Percentiles rank a stretch among this genome's conserved stretches.
Evolutionary conservation across 1,140 invertebrate species (phyloP).

Genomic region (Drosophila erecta): DNA sequence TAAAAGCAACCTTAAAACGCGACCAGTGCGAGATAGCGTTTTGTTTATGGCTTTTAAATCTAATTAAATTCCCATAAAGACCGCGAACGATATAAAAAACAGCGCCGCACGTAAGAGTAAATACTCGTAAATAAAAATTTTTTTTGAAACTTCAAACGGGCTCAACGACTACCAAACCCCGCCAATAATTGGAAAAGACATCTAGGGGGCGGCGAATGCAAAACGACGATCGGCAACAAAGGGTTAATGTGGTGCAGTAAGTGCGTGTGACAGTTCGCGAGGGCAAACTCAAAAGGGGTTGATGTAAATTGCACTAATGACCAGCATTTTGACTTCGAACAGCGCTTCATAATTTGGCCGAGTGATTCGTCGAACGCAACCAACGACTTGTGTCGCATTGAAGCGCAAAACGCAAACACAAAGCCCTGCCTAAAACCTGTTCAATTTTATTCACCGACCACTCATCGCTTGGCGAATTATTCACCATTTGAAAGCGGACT

Average conservation of each 20-base stretch:
- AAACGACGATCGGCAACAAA: slow-evolving; percentile 27
- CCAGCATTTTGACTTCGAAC: slow-evolving; percentile 66
- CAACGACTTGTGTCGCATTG: slow-evolving; percentile 16
- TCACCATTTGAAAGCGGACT: slow-evolving; percentile 2
- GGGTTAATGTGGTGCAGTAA: slow-evolving; percentile 48
- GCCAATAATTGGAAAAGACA: slow-evolving; percentile 22
- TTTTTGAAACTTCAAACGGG: slow-evolving; percentile 54
- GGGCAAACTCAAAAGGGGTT: not conserved
- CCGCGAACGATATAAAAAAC: slow-evolving; percentile 4
- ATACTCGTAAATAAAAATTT: slow-evolving; percentile 37
- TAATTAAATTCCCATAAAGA: slow-evolving; percentile 72
- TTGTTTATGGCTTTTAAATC: slow-evolving; percentile 76
- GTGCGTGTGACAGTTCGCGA: slow-evolving; percentile 37
- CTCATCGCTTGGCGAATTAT: slow-evolving; percentile 1
- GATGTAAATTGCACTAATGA: slow-evolving; percentile 62
- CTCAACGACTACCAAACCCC: slow-evolving; percentile 11
- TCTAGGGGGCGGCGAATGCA: not conserved
- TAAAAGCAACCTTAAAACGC: not conserved
- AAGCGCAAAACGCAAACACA: slow-evolving; percentile 9
- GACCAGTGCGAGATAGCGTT: slow-evolving; percentile 10
- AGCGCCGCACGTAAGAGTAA: slow-evolving; percentile 29
- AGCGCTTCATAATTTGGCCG: slow-evolving; percentile 26
- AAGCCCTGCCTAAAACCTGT: slow-evolving; percentile 17
- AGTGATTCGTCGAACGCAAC: not conserved
- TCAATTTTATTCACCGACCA: slow-evolving; percentile 27